Conservation (phyloP, 2,888 invertebrate genomes). For the Syrista parreyssii region DNA sequence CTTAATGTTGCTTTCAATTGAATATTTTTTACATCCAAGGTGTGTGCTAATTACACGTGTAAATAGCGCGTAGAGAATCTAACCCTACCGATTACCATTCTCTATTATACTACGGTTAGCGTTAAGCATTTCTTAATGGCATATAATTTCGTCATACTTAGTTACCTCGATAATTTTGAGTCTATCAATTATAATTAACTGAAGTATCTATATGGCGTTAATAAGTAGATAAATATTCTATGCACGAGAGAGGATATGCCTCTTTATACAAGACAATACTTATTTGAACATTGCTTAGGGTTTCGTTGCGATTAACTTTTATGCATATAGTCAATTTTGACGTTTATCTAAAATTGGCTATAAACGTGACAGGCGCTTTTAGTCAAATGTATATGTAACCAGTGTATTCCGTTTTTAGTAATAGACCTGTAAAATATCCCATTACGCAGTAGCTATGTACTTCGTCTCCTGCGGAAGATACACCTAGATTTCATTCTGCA, state of each 20-base stretch:
- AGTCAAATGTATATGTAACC: too few relatives aligned
- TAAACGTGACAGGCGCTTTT: too few relatives aligned
- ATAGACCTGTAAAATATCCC: neutral
- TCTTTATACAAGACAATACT: neutral
- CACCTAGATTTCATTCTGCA: neutral
- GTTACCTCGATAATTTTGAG: neutral
- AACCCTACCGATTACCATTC: neutral
- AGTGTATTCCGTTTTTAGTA: too few relatives aligned
- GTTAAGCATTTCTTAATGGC: neutral
- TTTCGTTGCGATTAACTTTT: neutral
- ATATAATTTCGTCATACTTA: neutral
- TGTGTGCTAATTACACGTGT: neutral
- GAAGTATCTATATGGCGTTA: neutral
- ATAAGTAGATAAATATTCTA: neutral
- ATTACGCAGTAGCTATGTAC: neutral
- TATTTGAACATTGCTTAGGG: neutral
- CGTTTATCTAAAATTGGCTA: too few relatives aligned
- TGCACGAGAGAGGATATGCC: neutral
- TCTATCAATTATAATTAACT: neutral
- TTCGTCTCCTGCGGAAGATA: neutral
- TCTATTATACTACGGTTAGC: neutral
- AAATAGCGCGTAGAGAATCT: neutral
- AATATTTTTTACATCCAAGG: neutral
- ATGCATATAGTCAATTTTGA: neutral
- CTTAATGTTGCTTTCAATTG: neutral